Evolutionary conservation across 1,140 invertebrate species (phyloP).

Genomic region (Thalassaphorura encarpata): DNA sequence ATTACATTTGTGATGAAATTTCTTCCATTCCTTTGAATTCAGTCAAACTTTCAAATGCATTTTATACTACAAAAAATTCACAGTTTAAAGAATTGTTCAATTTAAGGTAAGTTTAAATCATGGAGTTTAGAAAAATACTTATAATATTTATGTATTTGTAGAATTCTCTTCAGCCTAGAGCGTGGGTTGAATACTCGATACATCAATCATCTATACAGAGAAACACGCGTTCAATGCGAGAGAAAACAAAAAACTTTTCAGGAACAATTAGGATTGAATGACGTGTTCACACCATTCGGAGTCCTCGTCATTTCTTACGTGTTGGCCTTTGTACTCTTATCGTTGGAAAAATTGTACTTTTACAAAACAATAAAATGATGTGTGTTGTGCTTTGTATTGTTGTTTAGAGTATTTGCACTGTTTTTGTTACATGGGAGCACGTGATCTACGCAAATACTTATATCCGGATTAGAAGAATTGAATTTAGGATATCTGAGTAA

Average conservation of each 20-base stretch:
- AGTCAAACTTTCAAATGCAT: conserved; percentile 3
- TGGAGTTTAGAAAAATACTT: background rate
- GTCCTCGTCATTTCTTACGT: background rate
- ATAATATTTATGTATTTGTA: background rate
- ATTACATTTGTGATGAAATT: background rate
- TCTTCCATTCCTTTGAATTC: conserved; percentile 1
- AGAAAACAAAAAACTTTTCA: conserved; percentile 2
- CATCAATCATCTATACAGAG: conserved; percentile 2
- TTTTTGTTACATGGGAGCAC: no score
- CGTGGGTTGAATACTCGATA: conserved; percentile 8
- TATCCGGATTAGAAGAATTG: no score
- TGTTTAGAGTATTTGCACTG: no score
- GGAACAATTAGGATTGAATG: conserved; percentile 9
- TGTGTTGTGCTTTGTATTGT: background rate
- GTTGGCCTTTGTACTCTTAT: background rate
- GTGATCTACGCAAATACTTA: no score
- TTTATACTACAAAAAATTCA: conserved; percentile 6
- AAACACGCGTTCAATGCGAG: background rate
- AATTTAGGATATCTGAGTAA: no score
- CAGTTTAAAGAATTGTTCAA: conserved; percentile 10
- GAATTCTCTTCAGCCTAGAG: background rate
- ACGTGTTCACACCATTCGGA: conserved; percentile 7
- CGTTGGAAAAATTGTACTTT: background rate
- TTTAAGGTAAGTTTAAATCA: no score
- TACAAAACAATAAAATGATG: background rate